phyloP scores from a whole-genome alignment of 2,113 vertebrate genomes.

The Phoenicopterus ruber region DNA sequence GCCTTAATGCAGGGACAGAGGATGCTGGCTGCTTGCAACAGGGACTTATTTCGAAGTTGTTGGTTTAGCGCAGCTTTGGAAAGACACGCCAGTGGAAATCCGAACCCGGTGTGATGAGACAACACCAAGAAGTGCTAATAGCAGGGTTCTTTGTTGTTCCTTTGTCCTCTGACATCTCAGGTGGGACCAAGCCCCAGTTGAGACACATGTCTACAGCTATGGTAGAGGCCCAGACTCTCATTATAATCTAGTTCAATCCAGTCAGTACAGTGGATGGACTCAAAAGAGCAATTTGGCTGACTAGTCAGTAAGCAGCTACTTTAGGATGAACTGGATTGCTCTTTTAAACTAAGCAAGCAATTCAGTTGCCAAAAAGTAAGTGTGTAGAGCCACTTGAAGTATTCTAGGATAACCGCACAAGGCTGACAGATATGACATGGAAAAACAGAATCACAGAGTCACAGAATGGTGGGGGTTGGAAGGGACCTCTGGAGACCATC shows the following conservation, averaged over 20 bases:
- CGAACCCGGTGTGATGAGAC: background rate
- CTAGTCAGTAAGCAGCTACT: background rate
- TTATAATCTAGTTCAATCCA: background rate
- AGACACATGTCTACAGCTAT: background rate
- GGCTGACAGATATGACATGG: background rate
- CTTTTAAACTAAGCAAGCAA: background rate
- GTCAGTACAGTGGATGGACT: background rate
- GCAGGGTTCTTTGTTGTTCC: background rate
- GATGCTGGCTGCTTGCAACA: background rate
- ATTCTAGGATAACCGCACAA: background rate
- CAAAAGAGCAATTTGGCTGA: background rate
- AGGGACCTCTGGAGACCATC: too few species aligned
- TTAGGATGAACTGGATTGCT: background rate
- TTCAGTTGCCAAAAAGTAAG: background rate
- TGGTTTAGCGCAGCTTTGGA: background rate
- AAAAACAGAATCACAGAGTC: too few species aligned
- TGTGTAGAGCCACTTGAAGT: background rate
- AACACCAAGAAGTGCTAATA: background rate
- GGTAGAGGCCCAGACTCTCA: background rate
- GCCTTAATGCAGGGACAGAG: background rate
- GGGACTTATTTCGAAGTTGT: background rate
- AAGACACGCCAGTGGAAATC: background rate
- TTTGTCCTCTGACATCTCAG: background rate
- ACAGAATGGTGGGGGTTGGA: too few species aligned
- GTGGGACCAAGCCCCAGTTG: background rate